Percentiles rank a stretch among this genome's conserved stretches.
Conservation (phyloP, 2,113 vertebrate genomes). For the Nerophis lumbriciformis region DNA sequence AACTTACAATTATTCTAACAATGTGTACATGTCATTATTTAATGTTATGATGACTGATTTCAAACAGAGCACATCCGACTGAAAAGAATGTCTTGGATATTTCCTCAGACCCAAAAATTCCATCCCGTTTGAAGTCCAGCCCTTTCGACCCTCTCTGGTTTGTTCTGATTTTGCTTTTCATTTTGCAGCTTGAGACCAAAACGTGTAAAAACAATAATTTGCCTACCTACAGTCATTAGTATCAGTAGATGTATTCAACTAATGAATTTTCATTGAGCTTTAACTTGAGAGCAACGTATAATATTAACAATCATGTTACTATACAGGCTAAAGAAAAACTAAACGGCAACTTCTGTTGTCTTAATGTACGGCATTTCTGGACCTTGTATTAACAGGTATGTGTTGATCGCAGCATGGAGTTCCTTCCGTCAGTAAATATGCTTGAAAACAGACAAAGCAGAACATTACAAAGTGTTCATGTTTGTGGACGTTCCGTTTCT, state of each 20-base stretch:
- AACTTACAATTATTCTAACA: too few species aligned
- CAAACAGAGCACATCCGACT: constrained; percentile 10
- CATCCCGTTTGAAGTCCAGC: constrained; percentile 12
- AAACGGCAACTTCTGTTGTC: constrained; percentile 30
- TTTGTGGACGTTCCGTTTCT: constrained; percentile 20
- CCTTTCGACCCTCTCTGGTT: constrained; percentile 14
- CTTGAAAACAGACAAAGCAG: too few species aligned
- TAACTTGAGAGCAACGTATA: constrained; percentile 32
- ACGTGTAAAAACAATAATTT: constrained; percentile 19
- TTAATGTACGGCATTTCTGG: constrained; percentile 16
- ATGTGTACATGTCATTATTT: constrained; percentile 11
- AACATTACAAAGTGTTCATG: background rate
- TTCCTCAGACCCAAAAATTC: constrained; percentile 9
- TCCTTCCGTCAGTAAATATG: constrained; percentile 1
- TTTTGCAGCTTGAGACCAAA: constrained; percentile 22
- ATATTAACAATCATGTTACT: constrained; percentile 29
- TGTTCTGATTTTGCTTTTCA: constrained; percentile 8
- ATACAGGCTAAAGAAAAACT: constrained; percentile 17
- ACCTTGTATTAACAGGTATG: constrained; percentile 21
- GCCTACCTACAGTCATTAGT: constrained; percentile 18
- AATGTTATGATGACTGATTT: constrained; percentile 20
- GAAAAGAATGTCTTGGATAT: constrained; percentile 14
- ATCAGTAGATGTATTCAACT: constrained; percentile 27
- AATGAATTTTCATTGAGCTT: constrained; percentile 48
- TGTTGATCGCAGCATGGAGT: constrained; percentile 35